A percentile compares a stretch with the other conserved stretches of the same genome.
Conservation (phyloP, 2,888 invertebrate species). For the Spodoptera exigua region DNA sequence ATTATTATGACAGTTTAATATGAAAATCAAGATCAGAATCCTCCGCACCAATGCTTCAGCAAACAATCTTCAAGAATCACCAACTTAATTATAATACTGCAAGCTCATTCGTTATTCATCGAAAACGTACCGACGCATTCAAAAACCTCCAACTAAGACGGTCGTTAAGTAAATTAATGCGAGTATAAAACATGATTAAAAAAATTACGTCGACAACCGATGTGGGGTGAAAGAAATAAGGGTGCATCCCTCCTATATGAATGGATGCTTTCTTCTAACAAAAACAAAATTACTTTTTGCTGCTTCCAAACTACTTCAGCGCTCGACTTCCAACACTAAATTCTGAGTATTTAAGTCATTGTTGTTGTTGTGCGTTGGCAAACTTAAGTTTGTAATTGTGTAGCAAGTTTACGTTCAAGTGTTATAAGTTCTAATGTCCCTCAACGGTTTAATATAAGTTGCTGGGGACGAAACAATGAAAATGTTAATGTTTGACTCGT, state of each 20-base stretch:
- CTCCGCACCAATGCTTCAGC: constrained; percentile 66
- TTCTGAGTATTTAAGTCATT: constrained; percentile 30
- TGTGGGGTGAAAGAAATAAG: constrained; percentile 70
- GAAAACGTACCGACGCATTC: constrained; percentile 80
- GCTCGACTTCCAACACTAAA: constrained; percentile 59
- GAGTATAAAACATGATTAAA: constrained; percentile 89
- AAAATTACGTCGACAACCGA: constrained; percentile 84
- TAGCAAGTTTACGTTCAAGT: constrained; percentile 83
- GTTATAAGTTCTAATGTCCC: constrained; percentile 86
- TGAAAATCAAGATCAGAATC: constrained; percentile 51
- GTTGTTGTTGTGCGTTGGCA: constrained; percentile 34
- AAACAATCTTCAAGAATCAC: constrained; percentile 68
- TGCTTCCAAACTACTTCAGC: constrained; percentile 23
- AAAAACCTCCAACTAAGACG: constrained; percentile 78
- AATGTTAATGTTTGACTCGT: constrained; percentile 80
- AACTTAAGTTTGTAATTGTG: constrained; percentile 73
- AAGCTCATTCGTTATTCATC: constrained; percentile 85
- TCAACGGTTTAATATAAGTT: constrained; percentile 84
- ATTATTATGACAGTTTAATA: constrained; percentile 38
- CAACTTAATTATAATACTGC: constrained; percentile 61
- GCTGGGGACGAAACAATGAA: constrained; percentile 83
- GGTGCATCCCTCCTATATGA: constrained; percentile 80
- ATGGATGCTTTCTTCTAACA: constrained; percentile 77
- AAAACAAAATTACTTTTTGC: constrained; percentile 55
- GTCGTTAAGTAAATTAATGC: constrained; percentile 89